Conservation (phyloP, 2,113 vertebrate genomes). For the Etheostoma spectabile region DNA sequence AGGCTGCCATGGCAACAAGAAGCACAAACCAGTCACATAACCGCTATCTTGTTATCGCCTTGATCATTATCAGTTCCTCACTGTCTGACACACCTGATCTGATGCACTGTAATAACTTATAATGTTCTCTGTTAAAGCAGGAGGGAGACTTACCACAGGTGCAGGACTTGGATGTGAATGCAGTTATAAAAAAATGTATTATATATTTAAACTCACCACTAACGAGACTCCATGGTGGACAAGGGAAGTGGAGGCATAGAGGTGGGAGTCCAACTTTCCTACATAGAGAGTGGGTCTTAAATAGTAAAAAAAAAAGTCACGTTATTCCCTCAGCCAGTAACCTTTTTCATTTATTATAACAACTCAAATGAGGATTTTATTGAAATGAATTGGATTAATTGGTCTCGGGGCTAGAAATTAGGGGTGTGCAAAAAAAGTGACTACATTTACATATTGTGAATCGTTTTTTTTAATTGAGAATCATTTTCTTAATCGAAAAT, state of each 20-base stretch:
- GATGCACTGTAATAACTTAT: background rate
- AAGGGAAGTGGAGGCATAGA: conserved; percentile 93
- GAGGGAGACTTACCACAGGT: background rate
- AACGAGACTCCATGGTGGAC: conserved; percentile 90
- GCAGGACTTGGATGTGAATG: background rate
- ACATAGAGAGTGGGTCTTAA: conserved; percentile 92
- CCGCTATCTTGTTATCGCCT: background rate
- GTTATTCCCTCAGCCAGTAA: background rate
- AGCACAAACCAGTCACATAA: background rate
- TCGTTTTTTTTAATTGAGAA: too few relatives aligned
- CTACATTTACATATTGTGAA: too few relatives aligned
- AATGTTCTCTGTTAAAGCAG: background rate
- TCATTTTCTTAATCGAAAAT: too few relatives aligned
- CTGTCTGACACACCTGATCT: background rate
- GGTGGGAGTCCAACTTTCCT: conserved; percentile 89
- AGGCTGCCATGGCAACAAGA: conserved; percentile 82
- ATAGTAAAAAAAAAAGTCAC: conserved; percentile 3
- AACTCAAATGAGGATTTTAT: background rate
- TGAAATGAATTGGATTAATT: background rate
- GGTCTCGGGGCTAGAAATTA: background rate
- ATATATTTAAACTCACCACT: conserved; percentile 82
- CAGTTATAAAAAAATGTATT: background rate
- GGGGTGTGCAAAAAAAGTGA: too few relatives aligned
- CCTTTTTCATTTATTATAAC: background rate
- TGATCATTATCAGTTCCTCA: background rate